phyloP scores from a whole-genome alignment of 2,113 vertebrate species.

The Albula goreensis region DNA sequence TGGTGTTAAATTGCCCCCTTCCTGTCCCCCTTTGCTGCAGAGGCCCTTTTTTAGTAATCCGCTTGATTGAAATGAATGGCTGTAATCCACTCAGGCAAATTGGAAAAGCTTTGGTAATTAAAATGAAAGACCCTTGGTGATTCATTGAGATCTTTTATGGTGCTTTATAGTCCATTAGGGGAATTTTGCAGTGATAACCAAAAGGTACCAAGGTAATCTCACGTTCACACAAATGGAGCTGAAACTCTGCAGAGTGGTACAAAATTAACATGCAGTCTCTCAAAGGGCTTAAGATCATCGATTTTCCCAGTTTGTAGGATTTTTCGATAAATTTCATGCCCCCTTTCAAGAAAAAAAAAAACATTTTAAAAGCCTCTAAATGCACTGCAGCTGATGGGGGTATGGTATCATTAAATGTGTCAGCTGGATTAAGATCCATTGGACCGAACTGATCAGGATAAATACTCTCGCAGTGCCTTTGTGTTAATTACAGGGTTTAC shows the following conservation, averaged over 20 bases:
- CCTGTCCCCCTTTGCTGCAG: background rate
- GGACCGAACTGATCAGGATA: no score
- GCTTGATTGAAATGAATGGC: constrained; percentile 33
- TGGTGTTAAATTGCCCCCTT: background rate
- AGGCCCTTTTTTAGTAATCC: constrained; percentile 9
- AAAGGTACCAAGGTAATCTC: background rate
- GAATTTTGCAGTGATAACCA: background rate
- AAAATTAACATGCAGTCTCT: background rate
- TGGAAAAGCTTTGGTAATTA: constrained; percentile 27
- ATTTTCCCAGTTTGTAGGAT: background rate
- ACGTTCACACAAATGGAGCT: background rate
- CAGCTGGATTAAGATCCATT: no score
- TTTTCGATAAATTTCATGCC: background rate
- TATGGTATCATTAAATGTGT: no score
- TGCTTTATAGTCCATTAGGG: background rate
- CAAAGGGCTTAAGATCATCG: background rate
- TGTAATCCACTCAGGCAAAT: constrained; percentile 32
- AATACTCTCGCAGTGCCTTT: no score
- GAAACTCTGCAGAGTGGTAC: background rate
- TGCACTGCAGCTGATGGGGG: background rate
- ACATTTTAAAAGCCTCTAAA: background rate
- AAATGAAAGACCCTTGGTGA: constrained; percentile 6
- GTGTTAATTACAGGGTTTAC: no score
- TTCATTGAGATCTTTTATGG: constrained; percentile 1
- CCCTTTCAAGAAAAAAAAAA: background rate